Percentiles rank a stretch among this genome's conserved stretches.
These are phyloP conservation scores for Psittacara wagleri DNA, from an alignment of 2,113 vertebrate species.

Conservation along the genomic window DNA sequence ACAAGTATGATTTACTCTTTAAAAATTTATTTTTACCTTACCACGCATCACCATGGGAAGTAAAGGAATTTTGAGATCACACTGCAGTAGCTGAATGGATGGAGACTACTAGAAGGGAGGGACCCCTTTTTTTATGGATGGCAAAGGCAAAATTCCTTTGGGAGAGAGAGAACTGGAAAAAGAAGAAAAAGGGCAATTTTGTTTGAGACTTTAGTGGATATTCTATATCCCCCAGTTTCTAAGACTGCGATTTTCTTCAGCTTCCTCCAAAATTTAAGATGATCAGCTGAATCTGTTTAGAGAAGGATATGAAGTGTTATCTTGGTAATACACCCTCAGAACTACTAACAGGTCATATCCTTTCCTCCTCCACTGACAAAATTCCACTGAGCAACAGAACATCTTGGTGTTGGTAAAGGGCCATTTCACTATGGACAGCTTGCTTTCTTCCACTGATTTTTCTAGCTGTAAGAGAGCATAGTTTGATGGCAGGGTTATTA, in stretches of 20 bases:
- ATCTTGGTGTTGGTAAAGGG: not conserved
- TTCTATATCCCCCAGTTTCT: not conserved
- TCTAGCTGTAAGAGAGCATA: not conserved
- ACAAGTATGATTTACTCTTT: not conserved
- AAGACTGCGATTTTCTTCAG: not conserved
- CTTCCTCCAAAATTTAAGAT: not conserved
- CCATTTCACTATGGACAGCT: not conserved
- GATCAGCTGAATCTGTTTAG: not conserved
- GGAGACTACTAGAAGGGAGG: not conserved
- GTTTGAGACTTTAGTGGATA: not conserved
- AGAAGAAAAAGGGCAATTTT: not conserved
- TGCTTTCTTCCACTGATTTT: not conserved
- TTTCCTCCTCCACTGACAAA: not conserved
- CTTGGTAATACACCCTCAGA: not conserved
- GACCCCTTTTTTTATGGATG: fast-evolving
- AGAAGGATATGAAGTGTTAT: not conserved
- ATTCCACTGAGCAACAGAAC: not conserved
- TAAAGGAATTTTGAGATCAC: not conserved
- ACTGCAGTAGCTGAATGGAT: not conserved
- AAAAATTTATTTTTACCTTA: not conserved
- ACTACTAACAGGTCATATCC: not conserved
- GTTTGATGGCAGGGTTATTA: not conserved
- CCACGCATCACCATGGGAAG: not conserved
- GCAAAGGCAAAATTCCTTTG: not conserved
- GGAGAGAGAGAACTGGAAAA: not conserved